Evolutionary conservation across 1,140 invertebrate species (phyloP).

Genomic region (Andricus grossulariae): DNA sequence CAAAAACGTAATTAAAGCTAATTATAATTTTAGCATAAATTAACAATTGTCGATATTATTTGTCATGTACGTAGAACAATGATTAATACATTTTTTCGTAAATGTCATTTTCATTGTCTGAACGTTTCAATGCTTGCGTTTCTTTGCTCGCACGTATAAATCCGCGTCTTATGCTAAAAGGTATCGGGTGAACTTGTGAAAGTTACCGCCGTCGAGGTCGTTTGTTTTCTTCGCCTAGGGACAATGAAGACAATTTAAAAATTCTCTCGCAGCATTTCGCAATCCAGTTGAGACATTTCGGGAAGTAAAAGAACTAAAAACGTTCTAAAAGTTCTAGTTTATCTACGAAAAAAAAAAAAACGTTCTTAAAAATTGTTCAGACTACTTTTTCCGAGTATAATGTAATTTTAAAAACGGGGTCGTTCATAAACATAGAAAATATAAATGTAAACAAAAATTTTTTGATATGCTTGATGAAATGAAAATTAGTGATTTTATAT

Average conservation of each 20-base stretch:
- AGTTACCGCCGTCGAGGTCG: conserved; percentile 54
- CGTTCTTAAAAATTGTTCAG: too few species aligned
- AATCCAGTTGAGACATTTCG: conserved; percentile 25
- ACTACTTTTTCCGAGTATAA: too few species aligned
- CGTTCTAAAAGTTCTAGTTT: neutral
- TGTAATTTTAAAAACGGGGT: too few species aligned
- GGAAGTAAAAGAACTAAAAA: conserved; percentile 2
- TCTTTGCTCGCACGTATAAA: conserved; percentile 45
- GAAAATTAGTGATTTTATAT: too few species aligned
- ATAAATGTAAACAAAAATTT: too few species aligned
- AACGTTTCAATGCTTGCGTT: conserved; percentile 51
- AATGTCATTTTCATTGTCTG: conserved; percentile 31
- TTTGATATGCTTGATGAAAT: too few species aligned
- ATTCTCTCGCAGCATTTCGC: conserved; percentile 17
- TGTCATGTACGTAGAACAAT: neutral
- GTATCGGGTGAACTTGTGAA: conserved; percentile 58
- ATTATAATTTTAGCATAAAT: too few species aligned
- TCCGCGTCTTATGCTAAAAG: conserved; percentile 29
- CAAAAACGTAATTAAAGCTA: too few species aligned
- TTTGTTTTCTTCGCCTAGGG: conserved; percentile 32
- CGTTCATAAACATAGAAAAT: too few species aligned
- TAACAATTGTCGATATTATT: neutral
- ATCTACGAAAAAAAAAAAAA: neutral
- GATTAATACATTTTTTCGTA: conserved; percentile 1
- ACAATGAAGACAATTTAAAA: conserved; percentile 31